phyloP scores from a whole-genome alignment of 2,888 invertebrate genomes.

The Xestoiulus laeticollis region DNA sequence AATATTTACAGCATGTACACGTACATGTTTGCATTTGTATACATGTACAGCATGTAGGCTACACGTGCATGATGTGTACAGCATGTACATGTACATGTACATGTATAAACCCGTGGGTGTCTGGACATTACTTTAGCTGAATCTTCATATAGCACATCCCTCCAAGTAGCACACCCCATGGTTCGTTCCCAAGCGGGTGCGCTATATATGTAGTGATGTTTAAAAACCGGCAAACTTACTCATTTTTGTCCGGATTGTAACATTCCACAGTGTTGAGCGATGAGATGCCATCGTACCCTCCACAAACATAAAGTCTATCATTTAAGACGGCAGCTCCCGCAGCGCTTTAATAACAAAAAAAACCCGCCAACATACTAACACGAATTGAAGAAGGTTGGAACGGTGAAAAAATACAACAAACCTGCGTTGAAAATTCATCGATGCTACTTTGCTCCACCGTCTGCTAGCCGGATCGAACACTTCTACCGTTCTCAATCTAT shows the following conservation, averaged over 20 bases:
- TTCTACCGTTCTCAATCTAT: slow-evolving; percentile 83
- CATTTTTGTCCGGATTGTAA: slow-evolving; percentile 77
- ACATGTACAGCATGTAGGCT: no score
- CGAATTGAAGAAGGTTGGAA: background rate
- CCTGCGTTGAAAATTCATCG: slow-evolving; percentile 84
- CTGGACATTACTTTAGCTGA: no score
- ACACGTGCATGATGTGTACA: no score
- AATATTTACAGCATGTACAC: no score
- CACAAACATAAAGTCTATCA: slow-evolving; percentile 82
- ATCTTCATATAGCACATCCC: no score
- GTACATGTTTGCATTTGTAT: no score
- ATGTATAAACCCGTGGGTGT: no score
- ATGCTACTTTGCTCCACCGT: slow-evolving; percentile 79
- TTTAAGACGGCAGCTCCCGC: slow-evolving; percentile 83
- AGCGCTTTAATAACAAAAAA: slow-evolving; percentile 69
- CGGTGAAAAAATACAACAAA: slow-evolving; percentile 60
- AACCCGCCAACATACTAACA: background rate
- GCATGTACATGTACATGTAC: no score
- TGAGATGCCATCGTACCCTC: slow-evolving; percentile 85
- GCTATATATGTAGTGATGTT: no score
- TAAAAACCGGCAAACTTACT: slow-evolving; percentile 58
- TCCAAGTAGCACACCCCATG: no score
- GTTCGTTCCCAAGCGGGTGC: no score
- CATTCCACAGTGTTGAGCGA: slow-evolving; percentile 84
- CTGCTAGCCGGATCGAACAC: slow-evolving; percentile 79